Conservation (phyloP, 2,888 invertebrate genomes). For the Synergus itoensis region DNA sequence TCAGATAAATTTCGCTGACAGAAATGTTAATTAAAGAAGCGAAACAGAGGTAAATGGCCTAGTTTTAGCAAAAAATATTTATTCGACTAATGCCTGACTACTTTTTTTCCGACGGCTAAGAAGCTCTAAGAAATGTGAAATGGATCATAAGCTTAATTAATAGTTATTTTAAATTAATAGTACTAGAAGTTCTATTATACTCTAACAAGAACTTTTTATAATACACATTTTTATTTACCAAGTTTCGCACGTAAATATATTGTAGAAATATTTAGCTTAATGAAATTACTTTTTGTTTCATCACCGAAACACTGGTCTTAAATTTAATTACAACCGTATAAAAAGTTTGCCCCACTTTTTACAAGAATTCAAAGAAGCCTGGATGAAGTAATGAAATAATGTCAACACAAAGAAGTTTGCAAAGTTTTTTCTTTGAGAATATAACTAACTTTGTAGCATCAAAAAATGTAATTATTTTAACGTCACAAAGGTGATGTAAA, state of each 20-base stretch:
- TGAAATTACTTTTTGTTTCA: background rate
- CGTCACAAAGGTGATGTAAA: background rate
- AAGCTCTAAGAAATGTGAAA: no score
- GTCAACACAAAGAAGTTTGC: background rate
- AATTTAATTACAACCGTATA: background rate
- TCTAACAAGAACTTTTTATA: no score
- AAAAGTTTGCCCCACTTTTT: background rate
- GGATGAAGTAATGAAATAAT: background rate
- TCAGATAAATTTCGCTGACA: no score
- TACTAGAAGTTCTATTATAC: no score
- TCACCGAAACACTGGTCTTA: background rate
- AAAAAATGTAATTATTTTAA: background rate
- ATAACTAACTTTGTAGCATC: background rate
- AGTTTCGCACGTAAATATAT: background rate
- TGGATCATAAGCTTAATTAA: no score
- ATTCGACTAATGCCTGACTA: no score
- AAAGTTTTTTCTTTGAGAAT: background rate
- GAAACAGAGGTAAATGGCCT: no score
- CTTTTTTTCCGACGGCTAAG: no score
- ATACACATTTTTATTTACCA: background rate
- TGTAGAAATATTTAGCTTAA: no score
- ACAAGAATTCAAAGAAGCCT: background rate
- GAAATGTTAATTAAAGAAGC: no score
- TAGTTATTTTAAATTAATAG: no score
- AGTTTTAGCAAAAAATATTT: no score